Evolutionary conservation across 2,888 invertebrate genomes (phyloP), one percentile per base, ranked within the genome.

Genomic region (Sinodicranocentrus sp.): DNA sequence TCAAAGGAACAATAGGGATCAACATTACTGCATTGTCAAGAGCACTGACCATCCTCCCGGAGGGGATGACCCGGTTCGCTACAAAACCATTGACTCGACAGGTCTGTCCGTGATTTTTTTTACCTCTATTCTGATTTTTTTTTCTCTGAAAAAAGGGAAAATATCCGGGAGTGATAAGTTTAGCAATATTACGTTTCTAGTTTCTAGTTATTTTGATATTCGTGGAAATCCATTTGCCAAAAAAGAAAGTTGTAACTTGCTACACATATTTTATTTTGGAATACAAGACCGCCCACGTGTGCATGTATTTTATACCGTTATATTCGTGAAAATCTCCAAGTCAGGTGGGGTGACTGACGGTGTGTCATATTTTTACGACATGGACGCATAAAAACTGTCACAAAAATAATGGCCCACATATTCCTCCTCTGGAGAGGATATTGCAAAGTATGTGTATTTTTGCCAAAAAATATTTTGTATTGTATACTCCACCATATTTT

Each of bases 1-100:
- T 54, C 84, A 79, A 23, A 82, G 85, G 63, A 80, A 75, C 39
- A 73, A 82, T 39, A 68, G 82, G 68, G 86, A 87, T 72, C 87
- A 87, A 48, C 87, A 87, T 78, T 87, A 86, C 78, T 85, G 85
- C 68, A 84, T 87, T 52, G 87, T 87, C 54, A 87, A 87, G 63
- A 86, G 85, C 39, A 73, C 78, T 65, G 84, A 85, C 77, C 84
- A 86, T 67, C 83, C 84, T 70, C 43, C 48, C 52, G 71, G 67
- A 54, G 77, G 70, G 39, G 80, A 84, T 33, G 85, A 79, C 72
- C 67, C 75, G 2, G 75, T 85, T 44, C 79, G 86, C 54, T 86
- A 86, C 65, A 86, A 86, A 78, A 85, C 82, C 15, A 78, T 80
- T 21, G 85, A 85, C 67, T 85, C 85, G 44, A 70, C 84, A 75